Conservation (phyloP, 2,797 vertebrate genomes). For the Podarcis lilfordi region DNA sequence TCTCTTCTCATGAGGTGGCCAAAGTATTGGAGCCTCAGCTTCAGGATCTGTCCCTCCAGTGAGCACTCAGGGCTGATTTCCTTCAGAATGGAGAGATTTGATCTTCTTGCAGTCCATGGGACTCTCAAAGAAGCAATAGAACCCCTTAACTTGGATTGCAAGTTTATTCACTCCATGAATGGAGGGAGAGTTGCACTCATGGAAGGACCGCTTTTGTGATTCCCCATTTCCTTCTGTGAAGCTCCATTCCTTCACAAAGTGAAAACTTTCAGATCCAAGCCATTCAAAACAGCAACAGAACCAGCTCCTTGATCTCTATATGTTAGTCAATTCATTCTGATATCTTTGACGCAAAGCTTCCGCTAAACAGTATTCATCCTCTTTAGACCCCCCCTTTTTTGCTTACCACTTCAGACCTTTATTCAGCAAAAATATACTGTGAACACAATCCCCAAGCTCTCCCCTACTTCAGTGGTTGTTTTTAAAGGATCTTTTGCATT, state of each 20-base stretch:
- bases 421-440: constrained; percentile 3
- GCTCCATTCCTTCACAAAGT: not conserved
- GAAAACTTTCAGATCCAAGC: not conserved
- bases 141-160: not conserved
- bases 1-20: no score
- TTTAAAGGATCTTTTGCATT: constrained; percentile 34
- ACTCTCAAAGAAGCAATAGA: not conserved
- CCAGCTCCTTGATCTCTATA: not conserved
- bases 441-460: not conserved
- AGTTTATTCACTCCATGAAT: not conserved
- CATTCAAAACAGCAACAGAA: not conserved
- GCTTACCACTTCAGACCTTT: constrained; percentile 3
- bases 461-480: constrained; percentile 16
- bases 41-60: no score
- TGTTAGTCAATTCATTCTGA: not conserved
- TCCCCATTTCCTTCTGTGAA: not conserved
- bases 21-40: no score
- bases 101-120: no score
- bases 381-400: not conserved
- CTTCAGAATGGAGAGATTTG: no score
- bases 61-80: no score
- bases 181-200: not conserved
- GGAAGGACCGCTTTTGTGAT: not conserved
- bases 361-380: not conserved
- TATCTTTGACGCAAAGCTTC: not conserved